Evolutionary conservation across 2,113 vertebrate genomes (phyloP).

Genomic region (Bos javanicus): DNA sequence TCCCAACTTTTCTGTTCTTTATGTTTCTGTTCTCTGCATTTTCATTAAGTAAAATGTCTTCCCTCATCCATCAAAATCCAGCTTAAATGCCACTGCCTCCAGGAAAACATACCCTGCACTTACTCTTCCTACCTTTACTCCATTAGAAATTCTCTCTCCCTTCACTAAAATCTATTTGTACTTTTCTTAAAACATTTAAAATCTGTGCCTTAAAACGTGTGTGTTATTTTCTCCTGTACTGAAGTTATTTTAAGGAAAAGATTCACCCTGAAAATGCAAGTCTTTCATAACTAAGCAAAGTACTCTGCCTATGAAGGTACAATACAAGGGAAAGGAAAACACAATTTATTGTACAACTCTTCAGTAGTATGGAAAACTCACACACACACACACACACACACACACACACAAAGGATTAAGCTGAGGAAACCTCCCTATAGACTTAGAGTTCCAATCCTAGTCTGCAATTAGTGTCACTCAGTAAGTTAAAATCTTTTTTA

Average conservation of each 20-base stretch:
- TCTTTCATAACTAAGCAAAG: background rate
- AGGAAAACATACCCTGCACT: background rate
- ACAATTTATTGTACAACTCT: background rate
- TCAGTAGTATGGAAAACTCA: background rate
- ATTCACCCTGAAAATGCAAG: background rate
- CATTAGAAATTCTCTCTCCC: background rate
- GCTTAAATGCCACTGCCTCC: background rate
- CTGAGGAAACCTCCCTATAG: background rate
- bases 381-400: too few relatives aligned
- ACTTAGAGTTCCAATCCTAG: background rate
- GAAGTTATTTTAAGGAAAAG: slow-evolving; percentile 27
- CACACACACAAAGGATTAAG: background rate
- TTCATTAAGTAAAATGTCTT: background rate
- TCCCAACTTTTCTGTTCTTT: background rate
- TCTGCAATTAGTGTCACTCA: background rate
- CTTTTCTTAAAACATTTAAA: background rate
- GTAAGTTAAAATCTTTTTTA: background rate
- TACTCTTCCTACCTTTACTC: background rate
- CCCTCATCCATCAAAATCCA: background rate
- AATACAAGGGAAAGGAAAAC: background rate
- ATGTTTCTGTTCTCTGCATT: background rate
- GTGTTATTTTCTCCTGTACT: background rate
- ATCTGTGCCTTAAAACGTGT: background rate
- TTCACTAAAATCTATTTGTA: background rate
- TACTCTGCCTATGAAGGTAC: background rate